Base-by-base conservation (phyloP, 2,888 invertebrate genomes). In the Heliothis peltigera region DNA sequence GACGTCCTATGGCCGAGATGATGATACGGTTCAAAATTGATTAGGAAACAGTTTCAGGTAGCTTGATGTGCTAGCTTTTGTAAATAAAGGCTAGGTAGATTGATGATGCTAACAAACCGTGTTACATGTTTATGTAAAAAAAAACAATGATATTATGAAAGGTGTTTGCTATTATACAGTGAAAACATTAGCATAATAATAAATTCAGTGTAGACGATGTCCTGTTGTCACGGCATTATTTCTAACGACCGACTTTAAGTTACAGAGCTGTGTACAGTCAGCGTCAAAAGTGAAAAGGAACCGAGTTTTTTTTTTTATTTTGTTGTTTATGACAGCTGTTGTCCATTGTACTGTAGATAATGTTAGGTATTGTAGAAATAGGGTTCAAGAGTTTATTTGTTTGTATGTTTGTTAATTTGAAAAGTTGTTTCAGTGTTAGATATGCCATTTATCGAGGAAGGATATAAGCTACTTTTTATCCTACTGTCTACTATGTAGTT, bases 101-200 rank as follows among this genome's bases (percentile, higher is more conserved):
- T n/a, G n/a, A 35, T 17, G 5, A 43, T 28, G 18, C 2, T 1
- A 22, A 52, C 0, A 51, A 4, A 4, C 7, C 5, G 39, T 10
- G 42, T n/a, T 35, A 56, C 25, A 15, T n/a, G 8, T 19, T 12
- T 47, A 25, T 19, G 48, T 10, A 0, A 44, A 32, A 17, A 69
- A 49, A 63, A 2, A 18, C 28, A 46, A 0, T 60, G 39, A 43
- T 43, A 28, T 54, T 35, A 15, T 51, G n/a, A 51, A 68, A 60
- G 49, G 56, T 73, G 68, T 59, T 56, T 49, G 43, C 54, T 57
- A 68, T 68, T 43, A 54, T 51, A 59, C 49, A 25, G 25, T 39
- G 12, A n/a, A 39, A 52, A 25, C 47, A 72, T 73, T 73, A 47
- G 54, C 72, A 73, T 73, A 68, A 28, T 68, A 57, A 72, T 63